phyloP scores from a whole-genome alignment of 2,797 vertebrate genomes.

The Helostoma temminkii region DNA sequence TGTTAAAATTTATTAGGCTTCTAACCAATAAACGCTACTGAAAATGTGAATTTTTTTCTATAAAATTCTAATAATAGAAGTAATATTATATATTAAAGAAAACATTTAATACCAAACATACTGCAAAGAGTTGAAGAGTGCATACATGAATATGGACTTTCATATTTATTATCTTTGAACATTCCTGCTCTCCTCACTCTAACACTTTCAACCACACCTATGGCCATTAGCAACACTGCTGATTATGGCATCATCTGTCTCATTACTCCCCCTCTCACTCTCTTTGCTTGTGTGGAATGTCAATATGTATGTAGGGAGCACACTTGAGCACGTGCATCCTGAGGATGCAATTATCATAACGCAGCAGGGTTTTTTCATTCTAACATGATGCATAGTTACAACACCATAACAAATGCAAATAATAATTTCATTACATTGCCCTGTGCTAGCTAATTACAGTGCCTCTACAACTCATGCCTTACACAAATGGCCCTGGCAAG shows the following conservation, averaged over 20 bases:
- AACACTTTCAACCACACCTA: conserved; percentile 15
- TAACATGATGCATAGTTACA: conserved; percentile 77
- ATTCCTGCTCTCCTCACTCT: conserved; percentile 42
- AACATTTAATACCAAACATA: neutral
- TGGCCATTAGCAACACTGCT: conserved; percentile 23
- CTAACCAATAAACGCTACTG: too few species aligned
- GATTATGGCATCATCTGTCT: conserved; percentile 57
- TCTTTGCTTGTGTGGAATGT: conserved; percentile 57
- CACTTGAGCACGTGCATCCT: conserved; percentile 43
- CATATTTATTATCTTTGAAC: conserved; percentile 46
- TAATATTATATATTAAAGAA: too few species aligned
- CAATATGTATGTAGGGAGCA: conserved; percentile 41
- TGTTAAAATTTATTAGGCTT: neutral
- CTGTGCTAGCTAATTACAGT: conserved; percentile 64
- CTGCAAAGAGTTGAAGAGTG: conserved; percentile 34
- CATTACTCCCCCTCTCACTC: conserved; percentile 24
- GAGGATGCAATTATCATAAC: conserved; percentile 70
- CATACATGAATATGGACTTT: conserved; percentile 25
- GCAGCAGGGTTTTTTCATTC: conserved; percentile 32
- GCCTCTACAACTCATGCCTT: conserved; percentile 31
- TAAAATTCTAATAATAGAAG: too few species aligned
- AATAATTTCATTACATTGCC: conserved; percentile 73
- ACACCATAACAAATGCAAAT: conserved; percentile 81
- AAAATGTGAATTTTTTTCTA: too few species aligned
- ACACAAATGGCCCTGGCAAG: conserved; percentile 35